Percentiles rank a stretch among this genome's conserved stretches.
Evolutionary conservation across 1,140 invertebrate species (phyloP).

Genomic region (Cataglyphis hispanica): DNA sequence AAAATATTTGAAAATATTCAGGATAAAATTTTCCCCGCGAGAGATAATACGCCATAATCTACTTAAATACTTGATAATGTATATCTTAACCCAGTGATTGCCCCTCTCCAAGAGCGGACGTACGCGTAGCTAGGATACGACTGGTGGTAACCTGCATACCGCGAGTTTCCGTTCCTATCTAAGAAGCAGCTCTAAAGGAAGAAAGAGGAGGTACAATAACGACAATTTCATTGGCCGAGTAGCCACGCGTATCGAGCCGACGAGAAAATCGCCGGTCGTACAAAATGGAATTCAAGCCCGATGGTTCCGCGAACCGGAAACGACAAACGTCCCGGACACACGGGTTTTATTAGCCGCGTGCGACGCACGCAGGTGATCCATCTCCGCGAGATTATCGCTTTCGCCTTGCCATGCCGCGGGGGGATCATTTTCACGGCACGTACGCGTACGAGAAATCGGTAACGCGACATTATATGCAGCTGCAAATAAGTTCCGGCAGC

Average conservation of each 20-base stretch:
- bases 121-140: conserved; percentile 35
- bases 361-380: neutral
- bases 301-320: conserved; percentile 70
- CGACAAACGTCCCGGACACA: conserved; percentile 17
- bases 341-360: conserved; percentile 26
- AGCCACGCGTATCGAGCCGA: conserved; percentile 68
- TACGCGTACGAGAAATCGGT: conserved; percentile 76
- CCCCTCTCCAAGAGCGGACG: conserved; percentile 43
- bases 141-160: conserved; percentile 70
- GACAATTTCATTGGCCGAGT: conserved; percentile 44
- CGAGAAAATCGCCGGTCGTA: conserved; percentile 60
- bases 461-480: conserved; percentile 61
- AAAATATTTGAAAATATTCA: neutral
- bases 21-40: neutral
- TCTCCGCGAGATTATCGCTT: conserved; percentile 62
- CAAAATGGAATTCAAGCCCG: conserved; percentile 16
- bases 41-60: neutral
- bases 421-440: conserved; percentile 72
- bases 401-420: conserved; percentile 63
- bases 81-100: conserved; percentile 56
- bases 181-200: neutral
- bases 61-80: conserved; percentile 2
- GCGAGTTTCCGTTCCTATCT: neutral
- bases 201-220: conserved; percentile 47
- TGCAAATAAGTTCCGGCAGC: conserved; percentile 70